Conservation (phyloP, 1,140 invertebrate species). For the Lethocerus indicus region DNA sequence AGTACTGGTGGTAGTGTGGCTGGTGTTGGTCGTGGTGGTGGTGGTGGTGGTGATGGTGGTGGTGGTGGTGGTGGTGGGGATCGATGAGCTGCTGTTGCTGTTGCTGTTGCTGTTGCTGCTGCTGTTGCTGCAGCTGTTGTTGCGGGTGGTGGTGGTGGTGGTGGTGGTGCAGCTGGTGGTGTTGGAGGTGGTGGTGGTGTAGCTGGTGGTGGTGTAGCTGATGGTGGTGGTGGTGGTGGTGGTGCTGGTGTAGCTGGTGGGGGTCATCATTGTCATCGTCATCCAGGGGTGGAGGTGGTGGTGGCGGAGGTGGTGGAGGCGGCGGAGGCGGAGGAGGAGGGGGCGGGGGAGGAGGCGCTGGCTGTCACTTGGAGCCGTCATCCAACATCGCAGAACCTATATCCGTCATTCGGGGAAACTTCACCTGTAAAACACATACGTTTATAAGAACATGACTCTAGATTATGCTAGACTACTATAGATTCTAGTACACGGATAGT, state of each 20-base stretch:
- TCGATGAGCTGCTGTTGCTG: not conserved
- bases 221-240: slow-evolving; percentile 8
- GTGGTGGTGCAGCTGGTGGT: not conserved
- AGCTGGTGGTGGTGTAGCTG: not conserved
- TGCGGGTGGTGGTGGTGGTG: slow-evolving; percentile 7
- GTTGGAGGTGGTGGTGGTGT: not conserved
- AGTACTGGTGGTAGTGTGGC: too few relatives aligned
- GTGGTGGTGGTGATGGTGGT: not conserved
- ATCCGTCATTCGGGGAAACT: too few relatives aligned
- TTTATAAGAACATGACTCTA: too few relatives aligned
- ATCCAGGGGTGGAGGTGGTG: not conserved
- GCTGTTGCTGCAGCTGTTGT: not conserved
- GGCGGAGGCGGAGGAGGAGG: too few relatives aligned
- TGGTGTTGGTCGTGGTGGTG: not conserved
- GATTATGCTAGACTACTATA: too few relatives aligned
- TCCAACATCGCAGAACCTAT: not conserved
- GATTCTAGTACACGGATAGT: too few relatives aligned
- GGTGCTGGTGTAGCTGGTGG: slow-evolving; percentile 7
- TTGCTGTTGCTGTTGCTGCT: not conserved
- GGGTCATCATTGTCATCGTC: not conserved
- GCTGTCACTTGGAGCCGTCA: too few relatives aligned
- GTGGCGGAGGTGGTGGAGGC: not conserved
- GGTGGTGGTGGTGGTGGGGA: not conserved
- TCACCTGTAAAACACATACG: too few relatives aligned
- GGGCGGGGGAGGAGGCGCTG: too few relatives aligned